These are phyloP conservation scores for Fragum whitleyi DNA, from an alignment of 2,888 invertebrate genomes.

Conservation along the genomic window DNA sequence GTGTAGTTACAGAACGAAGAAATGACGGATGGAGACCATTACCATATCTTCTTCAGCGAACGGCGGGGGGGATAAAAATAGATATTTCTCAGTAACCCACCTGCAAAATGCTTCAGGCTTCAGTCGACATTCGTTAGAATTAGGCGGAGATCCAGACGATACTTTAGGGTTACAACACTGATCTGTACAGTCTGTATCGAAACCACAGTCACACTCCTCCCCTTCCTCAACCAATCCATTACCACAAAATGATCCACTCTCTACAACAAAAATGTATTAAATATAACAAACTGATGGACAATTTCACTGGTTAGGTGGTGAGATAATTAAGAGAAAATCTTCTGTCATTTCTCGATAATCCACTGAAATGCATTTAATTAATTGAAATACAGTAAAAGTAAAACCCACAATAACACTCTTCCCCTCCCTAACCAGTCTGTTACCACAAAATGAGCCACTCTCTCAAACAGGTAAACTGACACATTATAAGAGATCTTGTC, in stretches of 20 bases:
- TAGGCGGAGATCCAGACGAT: slow-evolving; percentile 58
- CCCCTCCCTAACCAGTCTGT: slow-evolving; percentile 99
- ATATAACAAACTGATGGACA: too few species aligned
- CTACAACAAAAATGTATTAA: too few species aligned
- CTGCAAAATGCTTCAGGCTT: slow-evolving; percentile 73
- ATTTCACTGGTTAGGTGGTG: too few species aligned
- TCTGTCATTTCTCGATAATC: too few species aligned
- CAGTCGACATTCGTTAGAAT: slow-evolving; percentile 66
- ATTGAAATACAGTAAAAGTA: too few species aligned
- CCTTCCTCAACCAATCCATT: slow-evolving; percentile 99
- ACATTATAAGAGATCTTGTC: too few species aligned
- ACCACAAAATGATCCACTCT: slow-evolving; percentile 98
- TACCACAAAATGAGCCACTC: slow-evolving; percentile 98
- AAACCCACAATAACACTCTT: slow-evolving; percentile 99
- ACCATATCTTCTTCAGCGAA: too few species aligned
- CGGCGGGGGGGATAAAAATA: too few species aligned
- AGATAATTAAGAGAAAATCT: too few species aligned
- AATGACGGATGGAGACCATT: too few species aligned
- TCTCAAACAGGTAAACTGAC: slow-evolving; percentile 88
- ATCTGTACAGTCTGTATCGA: slow-evolving; percentile 92
- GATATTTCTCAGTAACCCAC: slow-evolving; percentile 45
- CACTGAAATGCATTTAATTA: too few species aligned
- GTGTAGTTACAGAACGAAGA: too few species aligned
- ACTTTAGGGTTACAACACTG: slow-evolving; percentile 93
- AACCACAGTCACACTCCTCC: slow-evolving; percentile 99